phyloP scores from a whole-genome alignment of 2,797 vertebrate genomes.

The Pipistrellus pipistrellus region DNA sequence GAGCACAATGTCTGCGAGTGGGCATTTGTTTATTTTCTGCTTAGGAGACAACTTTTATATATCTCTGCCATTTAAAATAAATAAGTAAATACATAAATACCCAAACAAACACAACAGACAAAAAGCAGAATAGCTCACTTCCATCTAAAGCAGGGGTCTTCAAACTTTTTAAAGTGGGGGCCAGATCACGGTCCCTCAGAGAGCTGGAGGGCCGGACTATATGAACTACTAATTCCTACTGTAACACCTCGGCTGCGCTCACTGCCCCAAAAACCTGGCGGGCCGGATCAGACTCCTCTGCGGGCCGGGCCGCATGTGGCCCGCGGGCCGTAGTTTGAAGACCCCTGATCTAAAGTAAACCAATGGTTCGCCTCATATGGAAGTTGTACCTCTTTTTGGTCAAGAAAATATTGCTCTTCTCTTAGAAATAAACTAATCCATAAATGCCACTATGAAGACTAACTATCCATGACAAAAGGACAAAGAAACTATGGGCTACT shows the following conservation, averaged over 20 bases:
- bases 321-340: no score
- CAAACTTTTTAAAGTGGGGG: no score
- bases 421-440: constrained; percentile 9
- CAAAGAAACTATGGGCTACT: not conserved
- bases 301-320: no score
- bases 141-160: constrained; percentile 41
- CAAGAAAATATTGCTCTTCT: constrained; percentile 50
- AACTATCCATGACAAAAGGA: constrained; percentile 17
- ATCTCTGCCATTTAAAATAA: constrained; percentile 74
- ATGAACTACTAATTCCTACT: no score
- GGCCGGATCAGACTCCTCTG: no score
- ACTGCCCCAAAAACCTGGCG: no score
- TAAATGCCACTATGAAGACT: constrained; percentile 35
- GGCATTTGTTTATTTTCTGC: constrained; percentile 81
- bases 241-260: no score
- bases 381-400: not conserved
- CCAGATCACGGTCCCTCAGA: no score
- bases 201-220: no score
- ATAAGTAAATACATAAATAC: constrained; percentile 33
- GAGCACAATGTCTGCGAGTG: constrained; percentile 65
- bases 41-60: constrained; percentile 77
- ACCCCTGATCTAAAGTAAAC: constrained; percentile 53
- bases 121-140: constrained; percentile 17
- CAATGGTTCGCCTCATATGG: not conserved
- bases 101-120: not conserved